Evolutionary conservation across 2,797 vertebrate genomes (phyloP).

Genomic region (Scolopax rusticola): DNA sequence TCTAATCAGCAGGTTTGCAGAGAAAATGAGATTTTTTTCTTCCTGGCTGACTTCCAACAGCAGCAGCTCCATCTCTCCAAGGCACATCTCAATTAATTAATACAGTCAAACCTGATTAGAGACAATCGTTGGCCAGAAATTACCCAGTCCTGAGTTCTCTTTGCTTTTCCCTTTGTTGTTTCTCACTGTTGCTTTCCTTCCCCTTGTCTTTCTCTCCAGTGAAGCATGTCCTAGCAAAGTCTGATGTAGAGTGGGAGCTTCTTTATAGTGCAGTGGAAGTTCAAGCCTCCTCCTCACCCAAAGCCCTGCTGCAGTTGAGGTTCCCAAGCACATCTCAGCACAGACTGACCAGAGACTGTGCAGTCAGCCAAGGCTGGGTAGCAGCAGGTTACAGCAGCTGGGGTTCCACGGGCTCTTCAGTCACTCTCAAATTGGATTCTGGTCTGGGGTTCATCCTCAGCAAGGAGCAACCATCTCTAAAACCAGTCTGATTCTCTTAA

Average conservation of each 20-base stretch:
- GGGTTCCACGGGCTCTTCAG: not conserved
- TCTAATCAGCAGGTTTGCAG: slow-evolving; percentile 42
- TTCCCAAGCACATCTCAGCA: not conserved
- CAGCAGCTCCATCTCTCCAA: slow-evolving; percentile 52
- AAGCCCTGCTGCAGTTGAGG: fast-evolving
- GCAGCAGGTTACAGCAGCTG: not conserved
- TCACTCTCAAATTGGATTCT: not conserved
- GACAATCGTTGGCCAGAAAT: slow-evolving; percentile 48
- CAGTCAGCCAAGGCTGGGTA: fast-evolving
- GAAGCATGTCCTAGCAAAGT: not conserved
- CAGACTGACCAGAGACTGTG: not conserved
- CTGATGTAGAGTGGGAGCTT: not conserved
- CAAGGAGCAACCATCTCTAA: not conserved
- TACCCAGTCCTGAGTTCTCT: not conserved
- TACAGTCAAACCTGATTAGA: slow-evolving; percentile 68
- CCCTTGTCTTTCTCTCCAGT: not conserved
- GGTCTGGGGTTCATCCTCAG: fast-evolving
- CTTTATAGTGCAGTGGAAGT: not conserved
- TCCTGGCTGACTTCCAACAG: slow-evolving; percentile 59
- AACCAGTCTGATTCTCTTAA: not conserved
- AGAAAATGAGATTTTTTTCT: slow-evolving; percentile 50
- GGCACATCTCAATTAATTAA: slow-evolving; percentile 76
- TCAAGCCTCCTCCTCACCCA: not conserved
- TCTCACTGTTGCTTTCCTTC: not conserved
- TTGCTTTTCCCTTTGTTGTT: not conserved